Evolutionary conservation across 2,888 invertebrate species (phyloP).

Genomic region (Phytoseiulus persimilis): DNA sequence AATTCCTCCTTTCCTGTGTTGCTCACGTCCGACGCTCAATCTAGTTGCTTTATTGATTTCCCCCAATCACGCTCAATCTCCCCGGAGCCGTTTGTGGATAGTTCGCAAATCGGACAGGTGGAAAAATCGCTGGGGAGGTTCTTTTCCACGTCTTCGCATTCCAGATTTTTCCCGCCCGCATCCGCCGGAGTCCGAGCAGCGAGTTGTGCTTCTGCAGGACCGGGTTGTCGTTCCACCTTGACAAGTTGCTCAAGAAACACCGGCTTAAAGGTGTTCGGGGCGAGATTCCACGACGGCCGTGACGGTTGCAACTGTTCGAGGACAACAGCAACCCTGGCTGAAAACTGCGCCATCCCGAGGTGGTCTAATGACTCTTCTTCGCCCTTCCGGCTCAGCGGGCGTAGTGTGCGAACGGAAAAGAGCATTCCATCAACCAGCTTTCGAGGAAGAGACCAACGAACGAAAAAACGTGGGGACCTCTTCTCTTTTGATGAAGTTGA

Average conservation of each 20-base stretch:
- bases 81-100: neutral
- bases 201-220: too few species aligned
- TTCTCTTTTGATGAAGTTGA: neutral
- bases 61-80: neutral
- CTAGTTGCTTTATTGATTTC: neutral
- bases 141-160: too few species aligned
- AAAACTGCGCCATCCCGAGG: neutral
- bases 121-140: neutral
- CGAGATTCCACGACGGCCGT: too few species aligned
- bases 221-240: too few species aligned
- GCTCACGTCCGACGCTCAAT: neutral
- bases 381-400: neutral
- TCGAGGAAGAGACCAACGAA: too few species aligned
- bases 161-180: too few species aligned
- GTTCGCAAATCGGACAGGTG: neutral
- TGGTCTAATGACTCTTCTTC: neutral
- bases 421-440: neutral
- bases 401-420: neutral
- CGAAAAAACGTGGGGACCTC: neutral
- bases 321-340: neutral
- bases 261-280: too few species aligned
- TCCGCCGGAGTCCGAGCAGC: too few species aligned
- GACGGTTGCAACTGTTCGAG: too few species aligned
- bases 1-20: neutral
- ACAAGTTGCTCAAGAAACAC: too few species aligned